Percentiles rank a stretch among this genome's conserved stretches.
Conservation (phyloP, 1,140 invertebrate genomes). For the Luehdorfia chinensis region DNA sequence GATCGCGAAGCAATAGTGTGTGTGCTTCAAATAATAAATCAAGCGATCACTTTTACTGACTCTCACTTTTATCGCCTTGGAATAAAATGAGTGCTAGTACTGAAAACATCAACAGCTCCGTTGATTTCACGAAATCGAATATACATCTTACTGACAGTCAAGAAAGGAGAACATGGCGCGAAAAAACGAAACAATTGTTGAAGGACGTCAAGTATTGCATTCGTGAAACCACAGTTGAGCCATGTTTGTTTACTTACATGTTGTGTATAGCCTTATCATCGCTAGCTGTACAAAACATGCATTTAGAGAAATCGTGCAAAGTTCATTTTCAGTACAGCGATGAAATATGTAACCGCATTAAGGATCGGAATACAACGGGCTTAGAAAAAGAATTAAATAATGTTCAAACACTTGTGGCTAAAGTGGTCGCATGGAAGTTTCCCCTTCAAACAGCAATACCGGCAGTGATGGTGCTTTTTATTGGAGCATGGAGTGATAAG, state of each 20-base stretch:
- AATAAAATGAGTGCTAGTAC: constrained; percentile 49
- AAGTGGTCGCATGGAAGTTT: constrained; percentile 77
- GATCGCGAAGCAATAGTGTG: constrained; percentile 39
- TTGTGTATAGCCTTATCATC: constrained; percentile 60
- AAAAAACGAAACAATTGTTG: constrained; percentile 45
- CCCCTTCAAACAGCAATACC: constrained; percentile 77
- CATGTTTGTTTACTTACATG: constrained; percentile 66
- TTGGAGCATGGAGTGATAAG: constrained; percentile 82
- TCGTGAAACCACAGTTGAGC: constrained; percentile 62
- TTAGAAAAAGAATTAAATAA: constrained; percentile 69
- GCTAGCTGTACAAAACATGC: constrained; percentile 67
- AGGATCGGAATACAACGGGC: constrained; percentile 67
- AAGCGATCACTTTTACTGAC: constrained; percentile 55
- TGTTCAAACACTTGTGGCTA: constrained; percentile 78
- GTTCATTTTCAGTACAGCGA: constrained; percentile 79
- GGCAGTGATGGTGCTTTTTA: constrained; percentile 79
- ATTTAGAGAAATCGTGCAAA: constrained; percentile 78
- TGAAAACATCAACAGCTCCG: constrained; percentile 41
- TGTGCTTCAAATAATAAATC: constrained; percentile 40
- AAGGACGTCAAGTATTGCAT: constrained; percentile 51
- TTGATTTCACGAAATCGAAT: constrained; percentile 59
- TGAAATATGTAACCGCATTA: constrained; percentile 79
- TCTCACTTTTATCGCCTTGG: constrained; percentile 47
- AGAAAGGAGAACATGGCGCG: constrained; percentile 43
- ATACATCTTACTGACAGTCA: constrained; percentile 43